Evolutionary conservation across 2,113 vertebrate genomes (phyloP).

Genomic region (Grallaria varia): DNA sequence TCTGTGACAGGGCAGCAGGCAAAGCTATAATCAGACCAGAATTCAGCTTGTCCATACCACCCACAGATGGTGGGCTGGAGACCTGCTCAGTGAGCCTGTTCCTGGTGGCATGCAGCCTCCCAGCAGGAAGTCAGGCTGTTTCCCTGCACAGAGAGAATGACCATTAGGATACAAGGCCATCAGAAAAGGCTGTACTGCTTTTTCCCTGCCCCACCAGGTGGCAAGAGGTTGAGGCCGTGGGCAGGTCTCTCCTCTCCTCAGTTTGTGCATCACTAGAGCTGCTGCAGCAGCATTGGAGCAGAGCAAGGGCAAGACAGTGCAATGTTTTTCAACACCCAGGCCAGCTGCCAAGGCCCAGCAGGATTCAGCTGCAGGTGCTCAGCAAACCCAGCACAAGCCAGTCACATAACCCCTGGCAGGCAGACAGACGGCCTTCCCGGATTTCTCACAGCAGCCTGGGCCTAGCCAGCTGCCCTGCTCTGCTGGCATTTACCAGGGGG

Average conservation of each 20-base stretch:
- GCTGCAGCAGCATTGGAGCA: not conserved
- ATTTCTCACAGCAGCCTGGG: not conserved
- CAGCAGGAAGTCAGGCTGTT: not conserved
- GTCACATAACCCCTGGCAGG: rapidly evolving
- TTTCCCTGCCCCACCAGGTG: rapidly evolving
- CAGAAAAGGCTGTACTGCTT: not conserved
- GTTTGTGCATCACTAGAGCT: not conserved
- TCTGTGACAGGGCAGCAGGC: not conserved
- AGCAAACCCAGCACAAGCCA: not conserved
- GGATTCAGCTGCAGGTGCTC: not conserved
- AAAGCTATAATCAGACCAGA: not conserved
- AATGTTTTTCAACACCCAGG: not conserved
- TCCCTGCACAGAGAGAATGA: not conserved
- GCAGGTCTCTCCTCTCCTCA: not conserved
- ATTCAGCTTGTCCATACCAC: not conserved
- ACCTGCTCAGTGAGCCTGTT: not conserved
- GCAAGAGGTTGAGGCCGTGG: not conserved
- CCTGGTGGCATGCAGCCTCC: not conserved
- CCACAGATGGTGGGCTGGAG: not conserved
- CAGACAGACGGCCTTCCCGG: not conserved
- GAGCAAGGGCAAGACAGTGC: not conserved
- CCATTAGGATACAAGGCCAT: rapidly evolving
- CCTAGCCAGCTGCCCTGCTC: not conserved
- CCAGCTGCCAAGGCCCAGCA: not conserved
- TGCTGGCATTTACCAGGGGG: not conserved